Evolutionary conservation across 1,140 invertebrate genomes (phyloP).

Genomic region (Conus ventricosus): DNA sequence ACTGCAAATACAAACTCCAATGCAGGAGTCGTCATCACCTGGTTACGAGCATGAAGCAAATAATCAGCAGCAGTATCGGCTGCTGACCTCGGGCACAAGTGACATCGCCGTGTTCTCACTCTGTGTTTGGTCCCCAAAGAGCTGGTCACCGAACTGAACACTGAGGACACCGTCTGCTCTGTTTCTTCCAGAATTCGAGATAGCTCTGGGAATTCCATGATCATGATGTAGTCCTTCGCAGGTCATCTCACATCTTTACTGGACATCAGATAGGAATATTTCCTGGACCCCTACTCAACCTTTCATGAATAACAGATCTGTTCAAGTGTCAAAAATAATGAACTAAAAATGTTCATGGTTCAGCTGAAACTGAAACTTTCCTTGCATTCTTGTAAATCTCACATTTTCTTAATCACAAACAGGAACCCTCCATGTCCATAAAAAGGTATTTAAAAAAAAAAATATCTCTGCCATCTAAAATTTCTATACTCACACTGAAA

Average conservation of each 20-base stretch:
- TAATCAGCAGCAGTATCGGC: slow-evolving; percentile 5
- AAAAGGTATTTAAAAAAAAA: too few species aligned
- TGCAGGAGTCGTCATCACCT: not conserved
- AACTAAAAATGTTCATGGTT: too few species aligned
- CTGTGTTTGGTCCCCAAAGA: not conserved
- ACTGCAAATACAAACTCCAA: not conserved
- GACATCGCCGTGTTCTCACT: not conserved
- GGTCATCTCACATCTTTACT: not conserved
- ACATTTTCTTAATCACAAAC: too few species aligned
- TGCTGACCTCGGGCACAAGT: not conserved
- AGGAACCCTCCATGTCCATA: too few species aligned
- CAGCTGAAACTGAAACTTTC: too few species aligned
- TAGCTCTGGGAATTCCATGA: not conserved
- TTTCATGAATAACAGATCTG: too few species aligned
- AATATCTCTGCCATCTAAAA: too few species aligned
- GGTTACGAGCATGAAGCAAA: not conserved
- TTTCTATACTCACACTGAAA: too few species aligned
- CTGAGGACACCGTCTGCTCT: not conserved
- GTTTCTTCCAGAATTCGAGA: slow-evolving; percentile 25
- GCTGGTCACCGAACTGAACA: not conserved
- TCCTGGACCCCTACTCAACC: too few species aligned
- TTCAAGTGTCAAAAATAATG: too few species aligned
- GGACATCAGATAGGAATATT: too few species aligned
- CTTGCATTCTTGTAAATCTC: too few species aligned
- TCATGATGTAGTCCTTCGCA: not conserved